phyloP scores from a whole-genome alignment of 2,113 vertebrate genomes.

The Pyrgilauda ruficollis region DNA sequence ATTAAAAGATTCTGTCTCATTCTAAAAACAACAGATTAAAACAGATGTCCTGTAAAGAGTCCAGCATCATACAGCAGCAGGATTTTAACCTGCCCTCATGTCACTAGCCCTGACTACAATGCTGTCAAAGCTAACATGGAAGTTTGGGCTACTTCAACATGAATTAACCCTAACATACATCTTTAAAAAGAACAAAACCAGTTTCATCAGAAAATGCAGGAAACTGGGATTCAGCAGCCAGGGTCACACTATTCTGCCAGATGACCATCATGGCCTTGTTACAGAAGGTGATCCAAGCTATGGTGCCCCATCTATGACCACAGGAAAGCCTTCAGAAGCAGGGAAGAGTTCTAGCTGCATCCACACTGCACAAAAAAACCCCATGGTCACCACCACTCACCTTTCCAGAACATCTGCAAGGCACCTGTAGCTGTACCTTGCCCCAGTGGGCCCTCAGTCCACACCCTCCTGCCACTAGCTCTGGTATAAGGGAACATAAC shows the following conservation, averaged over 20 bases:
- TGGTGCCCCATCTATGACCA: neutral
- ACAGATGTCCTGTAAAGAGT: neutral
- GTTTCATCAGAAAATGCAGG: neutral
- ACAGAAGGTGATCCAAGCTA: neutral
- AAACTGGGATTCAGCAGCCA: neutral
- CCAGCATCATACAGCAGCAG: neutral
- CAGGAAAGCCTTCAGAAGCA: neutral
- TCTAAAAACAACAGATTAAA: neutral
- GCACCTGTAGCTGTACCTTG: neutral
- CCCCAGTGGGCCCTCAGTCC: neutral
- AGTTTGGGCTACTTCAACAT: neutral
- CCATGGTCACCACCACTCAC: neutral
- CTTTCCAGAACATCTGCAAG: neutral
- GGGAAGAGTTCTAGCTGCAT: neutral
- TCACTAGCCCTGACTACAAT: neutral
- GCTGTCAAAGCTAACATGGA: neutral
- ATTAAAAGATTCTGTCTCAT: neutral
- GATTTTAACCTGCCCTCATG: neutral
- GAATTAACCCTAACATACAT: neutral
- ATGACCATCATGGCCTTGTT: neutral
- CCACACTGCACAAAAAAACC: neutral
- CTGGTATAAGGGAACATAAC: fast-evolving
- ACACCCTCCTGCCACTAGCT: neutral
- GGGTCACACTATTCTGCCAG: neutral
- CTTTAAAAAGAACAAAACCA: neutral